Percentiles rank a stretch among this genome's conserved stretches.
These are phyloP conservation scores for Hemaris fuciformis DNA, from an alignment of 2,888 invertebrate species.

Conservation along the genomic window DNA sequence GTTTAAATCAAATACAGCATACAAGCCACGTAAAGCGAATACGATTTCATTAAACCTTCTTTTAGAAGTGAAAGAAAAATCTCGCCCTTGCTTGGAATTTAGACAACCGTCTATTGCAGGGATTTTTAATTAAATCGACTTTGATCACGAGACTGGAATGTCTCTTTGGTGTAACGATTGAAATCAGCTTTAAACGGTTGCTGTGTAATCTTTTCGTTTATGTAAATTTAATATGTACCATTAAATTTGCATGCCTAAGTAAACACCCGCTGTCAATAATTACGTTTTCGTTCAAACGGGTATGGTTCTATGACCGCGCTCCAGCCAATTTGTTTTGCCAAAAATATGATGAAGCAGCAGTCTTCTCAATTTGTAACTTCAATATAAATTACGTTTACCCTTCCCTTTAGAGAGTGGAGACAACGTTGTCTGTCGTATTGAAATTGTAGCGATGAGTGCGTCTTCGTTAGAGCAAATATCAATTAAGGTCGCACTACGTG, in stretches of 20 bases:
- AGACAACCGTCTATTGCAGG: slow-evolving; percentile 71
- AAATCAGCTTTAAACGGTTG: slow-evolving; percentile 63
- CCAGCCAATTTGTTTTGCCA: not conserved
- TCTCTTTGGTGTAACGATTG: slow-evolving; percentile 69
- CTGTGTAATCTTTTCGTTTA: slow-evolving; percentile 49
- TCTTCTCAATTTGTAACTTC: not conserved
- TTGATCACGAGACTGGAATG: slow-evolving; percentile 73
- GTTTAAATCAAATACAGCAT: slow-evolving; percentile 7
- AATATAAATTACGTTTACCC: not conserved
- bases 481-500: slow-evolving; percentile 64
- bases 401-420: slow-evolving; percentile 15
- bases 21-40: slow-evolving; percentile 46
- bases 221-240: slow-evolving; percentile 23
- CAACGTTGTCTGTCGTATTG: slow-evolving; percentile 36
- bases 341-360: not conserved
- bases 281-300: not conserved
- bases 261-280: not conserved
- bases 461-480: slow-evolving; percentile 67
- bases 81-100: slow-evolving; percentile 65
- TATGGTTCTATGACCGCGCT: not conserved
- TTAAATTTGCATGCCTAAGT: not conserved
- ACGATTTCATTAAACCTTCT: slow-evolving; percentile 65
- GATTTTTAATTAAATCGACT: slow-evolving; percentile 77
- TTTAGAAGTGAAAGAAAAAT: slow-evolving; percentile 56
- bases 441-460: slow-evolving; percentile 50